Evolutionary conservation across 2,797 vertebrate species (phyloP), one percentile per base, ranked within the genome.

Genomic region (Chrysolophus pictus): DNA sequence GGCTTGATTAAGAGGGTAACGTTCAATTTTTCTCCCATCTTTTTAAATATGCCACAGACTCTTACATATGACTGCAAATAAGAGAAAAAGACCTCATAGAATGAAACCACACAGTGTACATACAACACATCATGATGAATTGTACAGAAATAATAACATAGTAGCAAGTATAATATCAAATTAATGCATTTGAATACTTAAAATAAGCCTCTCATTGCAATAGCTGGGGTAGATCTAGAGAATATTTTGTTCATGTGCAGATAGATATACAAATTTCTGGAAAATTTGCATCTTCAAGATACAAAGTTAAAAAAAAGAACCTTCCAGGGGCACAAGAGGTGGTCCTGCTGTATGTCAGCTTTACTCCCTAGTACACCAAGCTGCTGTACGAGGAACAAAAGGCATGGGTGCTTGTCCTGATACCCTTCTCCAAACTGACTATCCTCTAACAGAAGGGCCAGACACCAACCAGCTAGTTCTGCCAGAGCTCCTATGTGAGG

Each of bases 1-100:
- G 46, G 46, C 58, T 29, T 95, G 87, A 88, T 88, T 71, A 95
- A 44, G 79, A 79, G 46, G n/a, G 53, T 67, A 64, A 64, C 23
- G 41, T 58, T 12, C 5, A 51, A 88, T 85, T 84, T 68, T 2
- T 3, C 15, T 31, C 19, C 19, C 8, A 33, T n/a, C 42, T 67
- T 93, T 74, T 81, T 8, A 56, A 62, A 78, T 9, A 60, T 5
- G 9, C 23, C 11, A 12, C 47, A 77, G 37, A 60, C 22, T 89
- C 17, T 35, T 60, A 22, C 21, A 41, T 19, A 8, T n/a, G n/a
- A 47, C 4, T 56, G 26, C 73, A 88, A 93, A 92, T 16, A 49
- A 1, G 10, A 31, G 41, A 88, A 67, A 91, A 86, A 91, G 60
- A 86, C 18, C 4, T 37, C 68, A 14, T 22, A 39, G 23, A 84